Evolutionary conservation across 2,888 invertebrate genomes (phyloP), one percentile per base, ranked within the genome.

Genomic region (Dromius quadrimaculatus): DNA sequence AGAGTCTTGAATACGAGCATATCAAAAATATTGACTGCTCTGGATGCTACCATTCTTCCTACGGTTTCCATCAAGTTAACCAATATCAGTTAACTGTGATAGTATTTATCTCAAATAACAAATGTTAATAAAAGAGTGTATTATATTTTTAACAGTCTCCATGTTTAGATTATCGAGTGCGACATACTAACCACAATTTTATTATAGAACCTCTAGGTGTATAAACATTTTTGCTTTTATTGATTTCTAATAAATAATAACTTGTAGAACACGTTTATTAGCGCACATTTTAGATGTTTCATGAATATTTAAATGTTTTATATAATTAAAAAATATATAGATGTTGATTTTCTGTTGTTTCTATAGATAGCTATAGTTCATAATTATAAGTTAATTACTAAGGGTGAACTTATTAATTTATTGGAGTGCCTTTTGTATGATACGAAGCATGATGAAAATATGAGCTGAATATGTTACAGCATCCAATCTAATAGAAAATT

Each of bases 371-470:
- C 11, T 66, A 41, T 68, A 68, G 59, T 65, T 65, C 36, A 54
- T 38, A 45, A 47, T 34, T 32, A 65, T 65, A 65, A 65, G 62
- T 72, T 72, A 71, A 66, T 59, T 63, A 71, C 54, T 62, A 71
- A 72, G 68, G 71, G 69, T 73, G 72, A 72, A 75, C 71, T 72
- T 71, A 74, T 77, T 77, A 74, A 75, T 76, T 77, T 76, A 76
- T 77, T 76, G 75, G 78, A 78, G 78, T 78, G 78, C 78, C 78
- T 78, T 78, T 71, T 64, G 63, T 57, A 71, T 54, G 38, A 64
- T 64, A 71, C 20, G n/a, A n/a, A n/a, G n/a, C n/a, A n/a, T n/a
- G n/a, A n/a, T n/a, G n/a, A n/a, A n/a, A n/a, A n/a, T n/a, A n/a
- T n/a, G n/a, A n/a, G n/a, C n/a, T n/a, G n/a, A n/a, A n/a, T n/a